Base-by-base conservation (phyloP, 2,888 invertebrate genomes). In the Platynereis dumerilii region DNA sequence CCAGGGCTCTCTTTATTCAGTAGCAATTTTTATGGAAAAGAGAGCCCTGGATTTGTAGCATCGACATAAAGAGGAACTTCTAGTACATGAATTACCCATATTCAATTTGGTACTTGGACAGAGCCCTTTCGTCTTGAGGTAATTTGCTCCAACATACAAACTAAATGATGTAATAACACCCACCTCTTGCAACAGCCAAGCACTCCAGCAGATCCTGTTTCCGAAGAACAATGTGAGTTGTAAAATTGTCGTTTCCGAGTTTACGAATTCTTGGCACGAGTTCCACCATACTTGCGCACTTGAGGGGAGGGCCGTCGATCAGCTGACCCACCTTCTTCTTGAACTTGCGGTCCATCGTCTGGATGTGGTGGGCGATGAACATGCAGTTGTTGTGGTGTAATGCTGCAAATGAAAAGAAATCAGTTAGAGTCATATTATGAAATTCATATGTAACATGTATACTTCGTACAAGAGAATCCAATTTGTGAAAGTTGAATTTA, bases 301-400 rank as follows among this genome's bases (percentile, higher is more conserved):
- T 27, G 22, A 28, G 39, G 2, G 56, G 57, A 12, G 56, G 65
- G 5, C 26, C 17, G 34, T 34, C 34, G 7, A 12, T 7, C 7
- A 34, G 5, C 12, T 34, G 34, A 12, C 34, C 34, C 44, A 62
- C 44, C 56, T 70, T 72, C 34, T 42, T n/a, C 10, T 52, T 58
- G 58, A 72, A 65, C 17, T 45, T 27, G 17, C 62, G 61, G 65
- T 72, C 71, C 56, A 72, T 58, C 24, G 67, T 69, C 22, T 68
- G 48, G n/a, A 72, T 60, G 44, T 72, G 72, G 56, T 72, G 71
- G 17, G 72, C 71, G 7, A 72, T 58, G 42, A 69, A 72, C 69
- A 72, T 72, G 62, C 72, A 72, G 66, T 72, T 72, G 64, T 72
- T 72, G 64, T 72, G 69, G 57, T 72, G 71, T 22, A 72, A 57